These are phyloP conservation scores for Scaptomyza parva DNA, from an alignment of 2,888 invertebrate genomes.

Conservation along the genomic window DNA sequence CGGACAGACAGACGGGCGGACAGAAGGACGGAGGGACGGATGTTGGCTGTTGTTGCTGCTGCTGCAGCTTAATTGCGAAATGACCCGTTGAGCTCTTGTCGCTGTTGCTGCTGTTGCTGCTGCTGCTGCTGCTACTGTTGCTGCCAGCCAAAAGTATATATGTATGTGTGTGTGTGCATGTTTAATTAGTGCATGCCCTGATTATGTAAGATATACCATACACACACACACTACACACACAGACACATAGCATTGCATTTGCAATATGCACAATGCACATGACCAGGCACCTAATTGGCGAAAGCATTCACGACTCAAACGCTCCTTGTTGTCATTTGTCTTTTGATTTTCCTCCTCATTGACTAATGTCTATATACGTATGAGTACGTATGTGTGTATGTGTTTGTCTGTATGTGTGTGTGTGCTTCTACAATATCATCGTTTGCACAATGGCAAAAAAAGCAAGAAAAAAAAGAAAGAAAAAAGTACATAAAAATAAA, in stretches of 20 bases:
- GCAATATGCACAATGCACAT: slow-evolving; percentile 62
- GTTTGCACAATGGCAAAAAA: slow-evolving; percentile 27
- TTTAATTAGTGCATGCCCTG: slow-evolving; percentile 71
- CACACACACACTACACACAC: not conserved
- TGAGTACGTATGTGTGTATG: not conserved
- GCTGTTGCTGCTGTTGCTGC: slow-evolving; percentile 21
- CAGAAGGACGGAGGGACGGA: too few relatives aligned
- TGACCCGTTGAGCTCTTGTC: slow-evolving; percentile 64
- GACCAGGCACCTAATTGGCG: slow-evolving; percentile 73
- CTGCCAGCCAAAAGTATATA: too few relatives aligned
- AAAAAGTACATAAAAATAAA: slow-evolving; percentile 2
- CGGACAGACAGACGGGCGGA: slow-evolving; percentile 38
- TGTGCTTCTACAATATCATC: slow-evolving; percentile 24
- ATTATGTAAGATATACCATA: slow-evolving; percentile 61
- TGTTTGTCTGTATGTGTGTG: not conserved
- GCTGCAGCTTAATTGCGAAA: slow-evolving; percentile 77
- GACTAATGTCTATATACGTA: slow-evolving; percentile 51
- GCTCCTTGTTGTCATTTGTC: slow-evolving; percentile 47
- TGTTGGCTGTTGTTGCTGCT: slow-evolving; percentile 43
- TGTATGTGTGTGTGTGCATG: slow-evolving; percentile 39
- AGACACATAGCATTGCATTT: slow-evolving; percentile 16
- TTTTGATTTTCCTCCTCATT: slow-evolving; percentile 78
- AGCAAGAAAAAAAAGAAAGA: slow-evolving; percentile 25
- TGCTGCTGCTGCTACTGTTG: slow-evolving; percentile 18
- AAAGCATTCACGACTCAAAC: slow-evolving; percentile 31